These are phyloP conservation scores for Falco biarmicus DNA, from an alignment of 2,797 vertebrate genomes.

Conservation along the genomic window DNA sequence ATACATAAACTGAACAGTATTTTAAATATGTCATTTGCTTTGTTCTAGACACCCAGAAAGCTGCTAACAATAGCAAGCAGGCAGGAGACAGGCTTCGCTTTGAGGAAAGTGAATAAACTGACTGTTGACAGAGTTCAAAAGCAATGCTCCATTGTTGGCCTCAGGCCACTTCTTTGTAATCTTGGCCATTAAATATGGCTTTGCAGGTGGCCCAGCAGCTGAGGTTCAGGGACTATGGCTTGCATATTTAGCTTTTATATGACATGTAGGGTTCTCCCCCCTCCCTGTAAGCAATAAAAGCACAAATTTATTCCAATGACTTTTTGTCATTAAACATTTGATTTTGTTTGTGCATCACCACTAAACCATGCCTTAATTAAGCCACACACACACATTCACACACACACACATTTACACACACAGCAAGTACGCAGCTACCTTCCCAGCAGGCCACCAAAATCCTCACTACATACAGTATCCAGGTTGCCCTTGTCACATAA, in stretches of 20 bases:
- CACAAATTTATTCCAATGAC: conserved; percentile 72
- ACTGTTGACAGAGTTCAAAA: conserved; percentile 83
- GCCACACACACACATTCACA: background rate
- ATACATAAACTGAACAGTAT: conserved; percentile 48
- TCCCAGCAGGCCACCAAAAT: conserved; percentile 48
- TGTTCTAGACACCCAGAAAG: conserved; percentile 75
- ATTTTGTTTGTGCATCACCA: conserved; percentile 65
- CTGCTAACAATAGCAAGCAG: conserved; percentile 75
- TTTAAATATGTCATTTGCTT: conserved; percentile 71
- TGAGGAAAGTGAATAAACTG: conserved; percentile 81
- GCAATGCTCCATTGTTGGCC: conserved; percentile 77
- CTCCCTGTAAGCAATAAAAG: conserved; percentile 71
- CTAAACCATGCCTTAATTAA: conserved; percentile 51
- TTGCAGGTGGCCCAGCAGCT: conserved; percentile 81
- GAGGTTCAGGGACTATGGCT: conserved; percentile 76
- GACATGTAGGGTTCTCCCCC: conserved; percentile 57
- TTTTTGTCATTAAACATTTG: conserved; percentile 71
- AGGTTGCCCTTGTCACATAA: conserved; percentile 57
- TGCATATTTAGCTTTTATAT: conserved; percentile 79
- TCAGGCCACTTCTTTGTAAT: conserved; percentile 81
- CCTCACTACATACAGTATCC: conserved; percentile 3
- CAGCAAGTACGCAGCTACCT: conserved; percentile 37
- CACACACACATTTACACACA: background rate
- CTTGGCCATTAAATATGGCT: conserved; percentile 81
- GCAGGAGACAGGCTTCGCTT: conserved; percentile 72